A percentile compares a stretch with the other conserved stretches of the same genome.
These are phyloP conservation scores for Potamarius usumacintae DNA, from an alignment of 2,113 vertebrate species.

Conservation along the genomic window DNA sequence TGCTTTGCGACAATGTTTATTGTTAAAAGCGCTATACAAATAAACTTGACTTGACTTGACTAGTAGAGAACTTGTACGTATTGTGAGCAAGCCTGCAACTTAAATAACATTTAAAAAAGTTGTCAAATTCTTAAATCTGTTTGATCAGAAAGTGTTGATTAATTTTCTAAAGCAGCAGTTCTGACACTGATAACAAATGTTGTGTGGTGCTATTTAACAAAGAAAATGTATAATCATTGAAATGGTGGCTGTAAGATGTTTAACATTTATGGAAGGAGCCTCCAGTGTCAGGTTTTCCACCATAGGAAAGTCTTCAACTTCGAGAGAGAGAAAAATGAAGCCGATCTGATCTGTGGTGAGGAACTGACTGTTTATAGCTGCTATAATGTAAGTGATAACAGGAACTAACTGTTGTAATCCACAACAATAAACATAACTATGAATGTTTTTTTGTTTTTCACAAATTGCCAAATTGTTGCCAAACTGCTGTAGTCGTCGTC, in stretches of 20 bases:
- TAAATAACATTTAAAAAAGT: not conserved
- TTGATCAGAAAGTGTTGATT: not conserved
- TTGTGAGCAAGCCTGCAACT: not conserved
- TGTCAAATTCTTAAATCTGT: not conserved
- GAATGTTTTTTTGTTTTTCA: not conserved
- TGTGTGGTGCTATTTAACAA: not conserved
- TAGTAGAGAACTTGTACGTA: no score
- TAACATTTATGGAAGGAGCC: not conserved
- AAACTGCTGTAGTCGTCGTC: no score
- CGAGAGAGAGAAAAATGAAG: not conserved
- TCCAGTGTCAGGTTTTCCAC: not conserved
- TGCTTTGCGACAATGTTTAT: no score
- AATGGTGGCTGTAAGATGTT: not conserved
- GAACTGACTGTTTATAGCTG: not conserved
- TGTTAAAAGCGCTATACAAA: no score
- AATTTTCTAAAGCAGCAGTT: not conserved
- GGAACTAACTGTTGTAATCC: not conserved
- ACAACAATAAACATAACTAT: not conserved
- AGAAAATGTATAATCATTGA: not conserved
- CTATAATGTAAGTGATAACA: not conserved
- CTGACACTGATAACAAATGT: not conserved
- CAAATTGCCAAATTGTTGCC: not conserved
- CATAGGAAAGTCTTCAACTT: not conserved
- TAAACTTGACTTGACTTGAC: no score
- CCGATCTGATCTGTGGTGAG: not conserved